Percentiles rank a stretch among this genome's conserved stretches.
These are phyloP conservation scores for Mus spretus DNA, from an alignment of 2,797 vertebrate genomes.

Conservation along the genomic window DNA sequence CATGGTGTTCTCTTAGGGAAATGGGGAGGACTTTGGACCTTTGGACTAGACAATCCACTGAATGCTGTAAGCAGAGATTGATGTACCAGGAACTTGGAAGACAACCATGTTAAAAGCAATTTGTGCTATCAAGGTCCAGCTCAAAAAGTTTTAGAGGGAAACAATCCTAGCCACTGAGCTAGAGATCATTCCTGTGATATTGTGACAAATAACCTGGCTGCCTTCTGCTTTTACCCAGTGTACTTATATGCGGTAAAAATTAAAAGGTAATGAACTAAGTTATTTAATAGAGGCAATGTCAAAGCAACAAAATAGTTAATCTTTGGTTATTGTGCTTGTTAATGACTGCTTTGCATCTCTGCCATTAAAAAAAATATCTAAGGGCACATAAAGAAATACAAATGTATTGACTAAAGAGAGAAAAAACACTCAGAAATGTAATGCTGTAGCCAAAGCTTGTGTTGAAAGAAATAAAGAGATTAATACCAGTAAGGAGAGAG, in stretches of 20 bases:
- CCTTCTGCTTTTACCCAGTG: background rate
- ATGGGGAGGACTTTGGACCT: background rate
- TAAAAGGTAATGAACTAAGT: background rate
- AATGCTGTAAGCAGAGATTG: background rate
- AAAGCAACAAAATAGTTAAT: background rate
- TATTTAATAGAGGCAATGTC: background rate
- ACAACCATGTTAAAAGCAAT: background rate
- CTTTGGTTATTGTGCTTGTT: background rate
- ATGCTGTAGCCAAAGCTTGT: background rate
- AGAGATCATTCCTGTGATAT: background rate
- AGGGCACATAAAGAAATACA: background rate
- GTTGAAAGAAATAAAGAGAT: background rate
- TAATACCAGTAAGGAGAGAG: background rate
- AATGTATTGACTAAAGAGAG: background rate
- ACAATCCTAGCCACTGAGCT: background rate
- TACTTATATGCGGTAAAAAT: background rate
- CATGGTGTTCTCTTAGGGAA: background rate
- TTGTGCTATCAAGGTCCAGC: background rate
- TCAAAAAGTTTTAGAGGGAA: background rate
- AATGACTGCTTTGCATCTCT: background rate
- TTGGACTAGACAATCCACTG: background rate
- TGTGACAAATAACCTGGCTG: background rate
- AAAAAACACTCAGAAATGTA: background rate
- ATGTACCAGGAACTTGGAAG: background rate
- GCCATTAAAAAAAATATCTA: background rate